phyloP scores from a whole-genome alignment of 2,888 invertebrate genomes.

The Suillia variegata region DNA sequence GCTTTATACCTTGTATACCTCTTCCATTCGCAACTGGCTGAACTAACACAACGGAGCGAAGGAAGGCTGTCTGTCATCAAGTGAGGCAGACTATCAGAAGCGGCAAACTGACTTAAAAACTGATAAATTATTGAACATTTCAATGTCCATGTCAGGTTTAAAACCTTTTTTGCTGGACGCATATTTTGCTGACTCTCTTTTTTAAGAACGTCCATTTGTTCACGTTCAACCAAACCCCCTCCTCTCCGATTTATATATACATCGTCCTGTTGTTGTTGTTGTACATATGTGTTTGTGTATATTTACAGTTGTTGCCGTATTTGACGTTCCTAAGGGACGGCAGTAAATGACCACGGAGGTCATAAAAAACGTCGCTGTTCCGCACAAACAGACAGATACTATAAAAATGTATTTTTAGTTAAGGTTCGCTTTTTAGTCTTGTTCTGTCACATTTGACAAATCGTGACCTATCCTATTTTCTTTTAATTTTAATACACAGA shows the following conservation, averaged over 20 bases:
- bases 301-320: neutral
- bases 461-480: conserved; percentile 12
- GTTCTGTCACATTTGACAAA: conserved; percentile 5
- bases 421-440: neutral
- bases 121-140: neutral
- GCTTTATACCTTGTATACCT: no score
- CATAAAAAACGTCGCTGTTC: no score
- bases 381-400: no score
- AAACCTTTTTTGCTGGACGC: no score
- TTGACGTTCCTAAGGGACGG: neutral
- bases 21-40: no score
- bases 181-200: no score
- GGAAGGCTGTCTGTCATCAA: neutral
- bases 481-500: neutral
- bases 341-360: no score
- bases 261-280: neutral
- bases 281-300: neutral
- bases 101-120: no score
- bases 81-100: neutral
- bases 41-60: neutral
- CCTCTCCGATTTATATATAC: neutral
- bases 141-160: neutral
- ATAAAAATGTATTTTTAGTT: neutral
- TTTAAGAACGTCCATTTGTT: no score
- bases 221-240: no score